A percentile compares a stretch with the other conserved stretches of the same genome.
These are phyloP conservation scores for Allophyes oxyacanthae DNA, from an alignment of 2,888 invertebrate species.

Conservation along the genomic window DNA sequence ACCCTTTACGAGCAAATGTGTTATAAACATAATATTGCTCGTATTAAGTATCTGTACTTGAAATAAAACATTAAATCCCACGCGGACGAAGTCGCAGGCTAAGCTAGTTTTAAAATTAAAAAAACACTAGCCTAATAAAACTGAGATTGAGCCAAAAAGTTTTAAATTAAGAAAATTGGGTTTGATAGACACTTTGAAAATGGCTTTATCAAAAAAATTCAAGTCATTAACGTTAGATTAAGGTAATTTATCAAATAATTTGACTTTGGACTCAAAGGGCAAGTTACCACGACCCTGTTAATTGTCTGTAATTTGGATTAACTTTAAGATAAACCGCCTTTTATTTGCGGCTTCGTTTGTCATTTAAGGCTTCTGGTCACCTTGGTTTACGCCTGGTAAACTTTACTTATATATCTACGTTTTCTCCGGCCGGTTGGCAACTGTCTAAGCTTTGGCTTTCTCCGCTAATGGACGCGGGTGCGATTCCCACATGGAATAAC, in stretches of 20 bases:
- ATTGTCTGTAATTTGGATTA: conserved; percentile 19
- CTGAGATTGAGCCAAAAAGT: conserved; percentile 19
- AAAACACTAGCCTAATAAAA: conserved; percentile 16
- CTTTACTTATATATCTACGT: no score
- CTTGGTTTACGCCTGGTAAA: background rate
- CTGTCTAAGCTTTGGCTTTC: no score
- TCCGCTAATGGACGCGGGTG: no score
- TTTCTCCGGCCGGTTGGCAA: no score
- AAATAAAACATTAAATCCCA: no score
- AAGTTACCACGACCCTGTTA: conserved; percentile 5
- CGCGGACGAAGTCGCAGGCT: background rate
- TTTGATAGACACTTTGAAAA: conserved; percentile 10
- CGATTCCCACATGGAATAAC: no score
- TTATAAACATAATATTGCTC: no score
- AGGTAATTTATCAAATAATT: conserved; percentile 40
- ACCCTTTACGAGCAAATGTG: no score
- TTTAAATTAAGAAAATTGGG: conserved; percentile 29
- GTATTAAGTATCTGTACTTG: no score
- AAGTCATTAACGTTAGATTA: conserved; percentile 20
- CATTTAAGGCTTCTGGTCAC: no score
- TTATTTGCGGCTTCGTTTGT: background rate
- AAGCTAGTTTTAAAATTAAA: conserved; percentile 7
- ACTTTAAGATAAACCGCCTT: conserved; percentile 13
- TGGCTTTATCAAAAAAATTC: conserved; percentile 20
- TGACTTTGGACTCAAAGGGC: background rate